These are phyloP conservation scores for Pipistrellus nathusii DNA, from an alignment of 2,797 vertebrate species.

Conservation along the genomic window DNA sequence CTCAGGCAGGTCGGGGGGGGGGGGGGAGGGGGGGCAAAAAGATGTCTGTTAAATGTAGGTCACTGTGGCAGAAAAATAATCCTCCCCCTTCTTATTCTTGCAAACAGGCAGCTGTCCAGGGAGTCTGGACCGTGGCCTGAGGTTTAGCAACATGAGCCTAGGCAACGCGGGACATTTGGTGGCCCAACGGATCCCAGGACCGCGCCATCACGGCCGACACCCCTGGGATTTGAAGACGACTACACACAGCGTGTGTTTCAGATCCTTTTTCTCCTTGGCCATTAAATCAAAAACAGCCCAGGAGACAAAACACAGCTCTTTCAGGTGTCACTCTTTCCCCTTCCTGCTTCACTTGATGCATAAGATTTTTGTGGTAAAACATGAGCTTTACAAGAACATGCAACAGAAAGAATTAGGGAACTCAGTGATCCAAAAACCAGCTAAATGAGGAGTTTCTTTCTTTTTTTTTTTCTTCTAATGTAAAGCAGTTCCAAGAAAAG, in stretches of 20 bases:
- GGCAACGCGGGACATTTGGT: background rate
- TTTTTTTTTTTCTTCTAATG: constrained; percentile 72
- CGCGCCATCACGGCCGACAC: accelerated
- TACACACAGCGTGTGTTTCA: background rate
- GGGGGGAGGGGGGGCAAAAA: too few species aligned
- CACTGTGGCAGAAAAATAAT: background rate
- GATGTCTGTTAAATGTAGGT: background rate
- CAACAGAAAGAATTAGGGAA: constrained; percentile 73
- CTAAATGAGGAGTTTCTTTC: constrained; percentile 61
- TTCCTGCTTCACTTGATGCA: constrained; percentile 34
- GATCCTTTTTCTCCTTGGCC: background rate
- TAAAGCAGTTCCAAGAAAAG: constrained; percentile 85
- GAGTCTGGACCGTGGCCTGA: background rate
- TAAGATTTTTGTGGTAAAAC: constrained; percentile 54
- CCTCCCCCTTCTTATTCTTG: background rate
- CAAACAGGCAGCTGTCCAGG: background rate
- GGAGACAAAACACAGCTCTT: background rate
- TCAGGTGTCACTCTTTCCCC: background rate
- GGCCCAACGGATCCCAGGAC: background rate
- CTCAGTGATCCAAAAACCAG: constrained; percentile 66
- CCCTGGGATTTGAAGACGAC: background rate
- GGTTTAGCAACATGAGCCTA: background rate
- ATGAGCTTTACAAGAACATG: constrained; percentile 72
- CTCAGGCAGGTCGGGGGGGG: background rate
- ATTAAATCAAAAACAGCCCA: background rate